Evolutionary conservation across 2,797 vertebrate genomes (phyloP), one percentile per base, ranked within the genome.

Genomic region (Rhinichthys osculus): DNA sequence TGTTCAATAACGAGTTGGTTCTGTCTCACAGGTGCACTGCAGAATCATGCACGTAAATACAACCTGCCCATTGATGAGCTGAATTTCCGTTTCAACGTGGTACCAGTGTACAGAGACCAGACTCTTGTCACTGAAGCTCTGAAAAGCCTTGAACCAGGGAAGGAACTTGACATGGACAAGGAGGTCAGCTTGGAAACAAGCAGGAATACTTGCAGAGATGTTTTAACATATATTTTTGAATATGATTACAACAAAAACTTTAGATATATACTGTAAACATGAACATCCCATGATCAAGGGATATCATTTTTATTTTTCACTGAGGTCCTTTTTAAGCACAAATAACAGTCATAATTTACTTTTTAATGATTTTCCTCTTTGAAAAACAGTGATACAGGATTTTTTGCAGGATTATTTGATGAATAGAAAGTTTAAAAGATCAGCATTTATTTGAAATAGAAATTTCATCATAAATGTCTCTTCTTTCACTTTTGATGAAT

Each of bases 21-120:
- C 38, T 77, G 82, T 38, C 73, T 62, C 82, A 21, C 52, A 97
- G 96, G 96, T 19, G 95, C 95, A 16, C 94, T 97, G 85, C 97
- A 98, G 91, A 97, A 97, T 90, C 96, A 97, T 5, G 95, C 96
- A 44, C 92, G 96, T 8, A 94, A 91, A 78, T 96, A 97, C 88
- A 97, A 95, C 90, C 89, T 97, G 82, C 96, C 97, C 70, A 97
- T 97, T 5, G 97, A 97, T 8, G 96, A 97, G 90, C 95, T 97
- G 64, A 96, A 87, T 90, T 97, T 98, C 88, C 91, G 91, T 81
- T 97, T 95, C 87, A 96, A 93, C 17, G 0, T 97, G 67, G 72
- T 96, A 78, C 94, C 96, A 0, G 16, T 19, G 3, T 97, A 96
- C 88, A 93, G 96, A 73, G 96, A 98, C 87, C 96, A 97, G 93